Conservation (phyloP, 2,888 invertebrate genomes). For the Gastracanthus pulcherrimus region DNA sequence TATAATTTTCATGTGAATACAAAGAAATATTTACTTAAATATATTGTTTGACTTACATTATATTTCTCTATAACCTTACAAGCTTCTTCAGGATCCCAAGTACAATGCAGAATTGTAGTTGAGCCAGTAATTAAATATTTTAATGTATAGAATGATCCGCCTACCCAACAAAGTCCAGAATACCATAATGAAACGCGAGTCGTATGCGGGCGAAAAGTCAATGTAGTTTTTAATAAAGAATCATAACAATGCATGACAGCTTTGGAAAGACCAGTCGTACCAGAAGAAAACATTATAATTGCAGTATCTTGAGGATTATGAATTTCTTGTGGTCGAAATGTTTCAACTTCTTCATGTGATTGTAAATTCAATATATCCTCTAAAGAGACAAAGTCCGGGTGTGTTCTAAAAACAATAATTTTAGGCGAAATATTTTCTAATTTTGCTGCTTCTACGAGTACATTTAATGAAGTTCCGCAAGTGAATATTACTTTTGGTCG, state of each 20-base stretch:
- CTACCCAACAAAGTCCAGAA: constrained; percentile 61
- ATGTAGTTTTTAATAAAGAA: neutral
- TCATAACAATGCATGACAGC: constrained; percentile 60
- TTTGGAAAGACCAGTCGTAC: constrained; percentile 65
- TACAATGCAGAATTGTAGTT: constrained; percentile 58
- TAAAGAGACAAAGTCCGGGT: constrained; percentile 42
- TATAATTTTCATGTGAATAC: too few species aligned
- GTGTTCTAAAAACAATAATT: constrained; percentile 51
- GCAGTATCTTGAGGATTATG: constrained; percentile 54
- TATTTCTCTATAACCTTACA: constrained; percentile 68
- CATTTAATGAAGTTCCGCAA: constrained; percentile 38
- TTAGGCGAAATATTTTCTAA: constrained; percentile 53
- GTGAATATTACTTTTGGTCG: constrained; percentile 68
- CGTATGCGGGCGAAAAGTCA: neutral
- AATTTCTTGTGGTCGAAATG: neutral
- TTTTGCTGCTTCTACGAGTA: constrained; percentile 50
- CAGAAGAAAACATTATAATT: constrained; percentile 64
- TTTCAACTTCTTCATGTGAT: neutral
- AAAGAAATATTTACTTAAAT: too few species aligned
- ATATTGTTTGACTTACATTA: constrained; percentile 66
- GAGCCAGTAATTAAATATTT: constrained; percentile 38
- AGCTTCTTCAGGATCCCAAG: constrained; percentile 61
- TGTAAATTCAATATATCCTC: neutral
- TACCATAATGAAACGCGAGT: constrained; percentile 54
- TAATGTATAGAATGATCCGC: constrained; percentile 54